Conservation (phyloP, 92 coral and sea anemone species). For the Phenganax marumi region DNA sequence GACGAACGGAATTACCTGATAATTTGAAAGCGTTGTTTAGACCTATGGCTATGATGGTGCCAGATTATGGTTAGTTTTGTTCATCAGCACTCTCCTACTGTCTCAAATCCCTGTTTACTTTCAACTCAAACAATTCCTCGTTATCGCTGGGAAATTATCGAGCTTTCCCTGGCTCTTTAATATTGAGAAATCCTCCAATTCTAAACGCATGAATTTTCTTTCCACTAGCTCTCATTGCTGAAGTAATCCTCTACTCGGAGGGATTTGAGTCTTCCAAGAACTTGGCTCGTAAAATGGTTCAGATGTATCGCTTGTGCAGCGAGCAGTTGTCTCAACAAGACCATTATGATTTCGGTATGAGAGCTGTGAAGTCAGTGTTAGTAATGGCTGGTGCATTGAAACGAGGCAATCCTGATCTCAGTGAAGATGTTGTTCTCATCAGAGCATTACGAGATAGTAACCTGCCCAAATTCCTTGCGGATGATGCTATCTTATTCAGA, state of each 20-base stretch:
- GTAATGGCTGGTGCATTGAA: constrained; percentile 99
- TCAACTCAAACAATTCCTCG: no score
- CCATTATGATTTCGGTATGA: constrained; percentile 99
- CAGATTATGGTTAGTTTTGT: constrained; percentile 79
- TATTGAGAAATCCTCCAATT: neutral
- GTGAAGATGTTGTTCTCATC: constrained; percentile 91
- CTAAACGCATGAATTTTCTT: neutral
- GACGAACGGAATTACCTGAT: constrained; percentile 99
- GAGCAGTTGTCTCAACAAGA: constrained; percentile 99
- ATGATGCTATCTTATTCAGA: constrained; percentile 89
- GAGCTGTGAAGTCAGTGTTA: constrained; percentile 97
- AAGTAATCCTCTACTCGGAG: constrained; percentile 97
- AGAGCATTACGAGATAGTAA: constrained; percentile 95
- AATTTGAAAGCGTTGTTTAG: constrained; percentile 98
- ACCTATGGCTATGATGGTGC: constrained; percentile 99
- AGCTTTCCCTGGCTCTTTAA: neutral
- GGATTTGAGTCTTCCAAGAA: constrained; percentile 98
- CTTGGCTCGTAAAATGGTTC: constrained; percentile 99
- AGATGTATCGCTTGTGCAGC: constrained; percentile 96
- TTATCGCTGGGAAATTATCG: no score
- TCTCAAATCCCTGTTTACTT: neutral
- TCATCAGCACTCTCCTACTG: neutral
- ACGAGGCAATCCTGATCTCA: constrained; percentile 92
- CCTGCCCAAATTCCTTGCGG: constrained; percentile 92
- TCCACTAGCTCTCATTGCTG: constrained; percentile 85